Evolutionary conservation across 2,797 vertebrate species (phyloP).

Genomic region (Atherinosoma microstoma): DNA sequence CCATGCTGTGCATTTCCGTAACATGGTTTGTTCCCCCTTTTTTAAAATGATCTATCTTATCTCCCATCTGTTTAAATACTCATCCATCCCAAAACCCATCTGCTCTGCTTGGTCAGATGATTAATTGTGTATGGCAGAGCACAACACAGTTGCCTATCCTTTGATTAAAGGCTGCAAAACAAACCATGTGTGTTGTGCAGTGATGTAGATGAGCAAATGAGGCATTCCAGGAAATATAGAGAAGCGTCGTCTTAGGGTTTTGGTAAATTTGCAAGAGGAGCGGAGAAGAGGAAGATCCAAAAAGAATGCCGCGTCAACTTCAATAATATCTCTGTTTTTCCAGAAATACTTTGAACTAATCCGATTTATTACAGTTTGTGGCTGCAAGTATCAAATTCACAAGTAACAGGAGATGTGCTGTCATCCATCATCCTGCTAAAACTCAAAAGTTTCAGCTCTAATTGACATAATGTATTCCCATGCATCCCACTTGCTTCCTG

Average conservation of each 20-base stretch:
- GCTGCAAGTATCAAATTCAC: background rate
- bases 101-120: background rate
- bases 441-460: conserved; percentile 12
- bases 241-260: background rate
- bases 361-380: too few relatives aligned
- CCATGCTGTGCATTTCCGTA: background rate
- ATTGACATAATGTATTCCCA: conserved; percentile 18
- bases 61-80: too few relatives aligned
- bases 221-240: background rate
- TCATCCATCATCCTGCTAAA: background rate
- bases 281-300: too few relatives aligned
- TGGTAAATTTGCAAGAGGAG: background rate
- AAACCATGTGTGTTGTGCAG: background rate
- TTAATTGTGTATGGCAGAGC: background rate
- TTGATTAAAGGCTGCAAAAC: background rate
- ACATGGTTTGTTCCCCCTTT: too few relatives aligned
- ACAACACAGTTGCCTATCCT: background rate
- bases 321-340: too few relatives aligned
- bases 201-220: too few relatives aligned
- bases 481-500: background rate
- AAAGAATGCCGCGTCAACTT: too few relatives aligned
- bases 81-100: background rate
- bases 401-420: background rate
- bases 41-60: too few relatives aligned
- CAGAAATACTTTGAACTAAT: too few relatives aligned